Conservation (phyloP, 2,113 vertebrate species). For the Xiphorhynchus elegans region DNA sequence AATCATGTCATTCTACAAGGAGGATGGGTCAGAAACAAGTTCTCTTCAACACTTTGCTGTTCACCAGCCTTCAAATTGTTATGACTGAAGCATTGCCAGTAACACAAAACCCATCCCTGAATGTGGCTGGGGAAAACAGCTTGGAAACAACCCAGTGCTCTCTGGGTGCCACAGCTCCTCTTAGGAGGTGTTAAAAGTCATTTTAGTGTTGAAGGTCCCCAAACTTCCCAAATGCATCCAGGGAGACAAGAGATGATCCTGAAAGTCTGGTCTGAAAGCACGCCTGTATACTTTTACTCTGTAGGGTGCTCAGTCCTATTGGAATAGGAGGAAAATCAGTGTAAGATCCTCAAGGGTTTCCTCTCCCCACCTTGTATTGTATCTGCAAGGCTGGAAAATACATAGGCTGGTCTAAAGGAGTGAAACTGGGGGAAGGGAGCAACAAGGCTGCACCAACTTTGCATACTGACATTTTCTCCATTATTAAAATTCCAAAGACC, state of each 20-base stretch:
- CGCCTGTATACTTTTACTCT: background rate
- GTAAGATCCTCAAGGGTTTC: background rate
- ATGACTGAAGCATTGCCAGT: background rate
- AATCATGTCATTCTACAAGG: background rate
- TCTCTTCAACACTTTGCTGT: background rate
- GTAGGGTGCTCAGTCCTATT: background rate
- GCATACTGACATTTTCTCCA: slow-evolving; percentile 51
- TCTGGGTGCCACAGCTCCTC: background rate
- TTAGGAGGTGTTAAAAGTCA: background rate
- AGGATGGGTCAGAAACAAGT: background rate
- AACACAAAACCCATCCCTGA: background rate
- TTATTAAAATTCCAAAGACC: slow-evolving; percentile 66
- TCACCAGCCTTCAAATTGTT: background rate
- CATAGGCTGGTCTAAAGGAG: background rate
- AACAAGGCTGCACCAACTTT: slow-evolving; percentile 19
- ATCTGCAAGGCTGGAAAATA: background rate
- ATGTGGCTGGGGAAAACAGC: rapidly evolving
- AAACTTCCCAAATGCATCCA: background rate
- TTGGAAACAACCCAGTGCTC: background rate
- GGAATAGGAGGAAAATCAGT: background rate
- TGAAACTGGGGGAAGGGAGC: slow-evolving; percentile 9
- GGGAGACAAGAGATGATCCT: background rate
- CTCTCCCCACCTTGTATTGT: background rate
- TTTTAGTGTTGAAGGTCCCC: background rate
- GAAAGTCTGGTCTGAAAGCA: background rate